Evolutionary conservation across 2,888 invertebrate species (phyloP).

Genomic region (Melolontha melolontha): DNA sequence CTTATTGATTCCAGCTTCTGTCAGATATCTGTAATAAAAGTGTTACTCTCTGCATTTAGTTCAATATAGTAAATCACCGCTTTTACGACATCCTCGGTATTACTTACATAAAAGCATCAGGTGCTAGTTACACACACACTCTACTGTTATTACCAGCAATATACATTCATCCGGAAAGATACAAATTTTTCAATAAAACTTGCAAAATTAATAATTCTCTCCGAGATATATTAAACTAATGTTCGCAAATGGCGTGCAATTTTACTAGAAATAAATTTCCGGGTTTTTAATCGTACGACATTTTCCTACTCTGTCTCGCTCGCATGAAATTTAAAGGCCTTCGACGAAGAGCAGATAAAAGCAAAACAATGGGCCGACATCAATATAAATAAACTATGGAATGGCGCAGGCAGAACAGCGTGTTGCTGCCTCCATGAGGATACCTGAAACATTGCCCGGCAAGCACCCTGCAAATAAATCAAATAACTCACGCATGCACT

Average conservation of each 20-base stretch:
- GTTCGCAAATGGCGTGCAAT: conserved; percentile 13
- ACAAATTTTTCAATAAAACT: conserved; percentile 27
- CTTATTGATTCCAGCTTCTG: too few relatives aligned
- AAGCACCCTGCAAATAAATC: conserved; percentile 2
- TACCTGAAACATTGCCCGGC: conserved; percentile 12
- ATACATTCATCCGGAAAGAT: conserved; percentile 10
- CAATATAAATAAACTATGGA: conserved; percentile 9
- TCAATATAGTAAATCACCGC: too few relatives aligned
- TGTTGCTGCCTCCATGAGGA: not conserved
- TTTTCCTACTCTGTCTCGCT: conserved; percentile 6
- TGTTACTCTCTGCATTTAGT: too few relatives aligned
- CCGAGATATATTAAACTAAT: conserved; percentile 22
- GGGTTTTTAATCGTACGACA: conserved; percentile 18
- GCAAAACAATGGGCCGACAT: conserved; percentile 16
- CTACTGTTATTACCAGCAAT: conserved; percentile 20
- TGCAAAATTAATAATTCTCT: conserved; percentile 27
- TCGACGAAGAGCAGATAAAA: conserved; percentile 4
- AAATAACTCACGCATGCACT: conserved; percentile 10
- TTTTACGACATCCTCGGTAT: too few relatives aligned
- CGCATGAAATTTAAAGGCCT: conserved; percentile 17
- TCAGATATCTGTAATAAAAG: too few relatives aligned
- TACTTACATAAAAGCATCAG: conserved; percentile 27
- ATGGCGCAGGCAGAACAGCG: conserved; percentile 1
- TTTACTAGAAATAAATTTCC: conserved; percentile 18
- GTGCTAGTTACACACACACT: conserved; percentile 14